Percentiles rank a stretch among this genome's conserved stretches.
phyloP scores from a whole-genome alignment of 2,113 vertebrate genomes.

The Cromileptes altivelis region DNA sequence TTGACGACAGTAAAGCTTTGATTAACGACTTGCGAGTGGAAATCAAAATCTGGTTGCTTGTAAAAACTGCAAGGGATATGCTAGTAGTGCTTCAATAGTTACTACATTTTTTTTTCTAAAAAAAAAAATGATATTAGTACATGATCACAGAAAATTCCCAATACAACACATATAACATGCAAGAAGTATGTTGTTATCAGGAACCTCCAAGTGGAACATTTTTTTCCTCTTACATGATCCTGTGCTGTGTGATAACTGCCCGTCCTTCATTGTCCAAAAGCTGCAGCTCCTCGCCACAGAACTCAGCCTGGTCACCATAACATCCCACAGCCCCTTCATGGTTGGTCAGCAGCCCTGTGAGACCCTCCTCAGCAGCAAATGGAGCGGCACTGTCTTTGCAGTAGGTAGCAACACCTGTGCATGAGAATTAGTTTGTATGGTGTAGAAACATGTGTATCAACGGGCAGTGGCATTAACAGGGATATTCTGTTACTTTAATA shows the following conservation, averaged over 20 bases:
- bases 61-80: not conserved
- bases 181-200: too few species aligned
- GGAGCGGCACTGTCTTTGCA: conserved; percentile 88
- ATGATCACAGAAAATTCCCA: not conserved
- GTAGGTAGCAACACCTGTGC: conserved; percentile 90
- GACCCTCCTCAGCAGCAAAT: conserved; percentile 90
- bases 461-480: not conserved
- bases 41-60: not conserved
- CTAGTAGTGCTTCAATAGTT: not conserved
- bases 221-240: conserved; percentile 80
- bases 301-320: conserved; percentile 86
- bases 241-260: conserved; percentile 90
- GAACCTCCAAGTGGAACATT: not conserved
- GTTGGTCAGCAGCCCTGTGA: conserved; percentile 87
- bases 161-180: not conserved
- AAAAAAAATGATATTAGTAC: too few species aligned
- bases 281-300: conserved; percentile 88
- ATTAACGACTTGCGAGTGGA: not conserved
- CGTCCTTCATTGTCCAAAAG: conserved; percentile 90
- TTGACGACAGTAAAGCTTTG: not conserved
- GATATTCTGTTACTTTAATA: not conserved
- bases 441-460: not conserved
- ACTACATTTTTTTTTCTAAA: not conserved
- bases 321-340: conserved; percentile 84
- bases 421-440: not conserved